Conservation (phyloP, 2,113 vertebrate genomes). For the Choloepus hoffmanni region DNA sequence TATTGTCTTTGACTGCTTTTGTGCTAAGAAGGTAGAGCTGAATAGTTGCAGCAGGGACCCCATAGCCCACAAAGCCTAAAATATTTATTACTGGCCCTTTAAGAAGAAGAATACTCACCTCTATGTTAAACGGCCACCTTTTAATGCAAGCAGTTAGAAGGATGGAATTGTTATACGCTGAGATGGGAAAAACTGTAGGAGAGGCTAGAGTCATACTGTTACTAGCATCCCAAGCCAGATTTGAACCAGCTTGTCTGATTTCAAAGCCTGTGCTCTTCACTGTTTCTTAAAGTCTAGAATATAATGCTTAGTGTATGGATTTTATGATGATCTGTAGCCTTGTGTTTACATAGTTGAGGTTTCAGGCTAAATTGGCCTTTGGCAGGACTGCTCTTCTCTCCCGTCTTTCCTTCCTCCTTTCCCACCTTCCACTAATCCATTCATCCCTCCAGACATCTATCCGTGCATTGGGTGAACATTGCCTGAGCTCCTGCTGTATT, state of each 20-base stretch:
- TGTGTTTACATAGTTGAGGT: not conserved
- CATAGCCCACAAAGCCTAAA: not conserved
- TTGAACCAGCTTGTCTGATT: not conserved
- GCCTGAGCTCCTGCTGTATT: not conserved
- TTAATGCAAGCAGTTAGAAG: not conserved
- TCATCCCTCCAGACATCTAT: not conserved
- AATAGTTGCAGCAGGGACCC: not conserved
- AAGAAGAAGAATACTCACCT: not conserved
- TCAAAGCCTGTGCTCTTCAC: not conserved
- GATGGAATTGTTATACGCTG: not conserved
- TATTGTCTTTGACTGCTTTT: not conserved
- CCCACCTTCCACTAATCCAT: not conserved
- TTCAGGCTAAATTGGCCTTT: not conserved
- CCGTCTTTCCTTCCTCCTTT: not conserved
- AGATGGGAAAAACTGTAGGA: not conserved
- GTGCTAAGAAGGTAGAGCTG: not conserved
- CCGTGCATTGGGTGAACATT: not conserved
- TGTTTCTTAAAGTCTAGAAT: not conserved
- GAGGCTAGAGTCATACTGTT: not conserved
- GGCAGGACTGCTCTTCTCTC: not conserved
- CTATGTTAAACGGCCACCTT: not conserved
- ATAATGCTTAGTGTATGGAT: rapidly evolving
- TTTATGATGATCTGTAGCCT: not conserved
- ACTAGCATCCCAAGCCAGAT: not conserved
- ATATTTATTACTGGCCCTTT: not conserved